Evolutionary conservation across 2,888 invertebrate genomes (phyloP).

Genomic region (Mermis nigrescens): DNA sequence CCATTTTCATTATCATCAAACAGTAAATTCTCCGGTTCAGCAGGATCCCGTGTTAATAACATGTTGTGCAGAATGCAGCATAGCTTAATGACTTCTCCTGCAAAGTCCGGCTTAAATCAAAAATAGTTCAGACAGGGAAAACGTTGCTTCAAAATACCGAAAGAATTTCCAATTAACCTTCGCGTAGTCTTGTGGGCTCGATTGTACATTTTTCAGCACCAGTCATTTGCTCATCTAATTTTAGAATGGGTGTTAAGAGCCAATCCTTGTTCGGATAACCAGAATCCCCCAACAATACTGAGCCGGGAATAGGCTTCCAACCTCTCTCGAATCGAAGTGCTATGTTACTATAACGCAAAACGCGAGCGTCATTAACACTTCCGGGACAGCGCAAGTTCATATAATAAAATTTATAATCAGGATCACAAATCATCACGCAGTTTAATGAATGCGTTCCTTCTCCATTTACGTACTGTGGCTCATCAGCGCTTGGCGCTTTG

Average conservation of each 20-base stretch:
- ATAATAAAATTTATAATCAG: constrained; percentile 5
- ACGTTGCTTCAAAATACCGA: not conserved
- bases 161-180: not conserved
- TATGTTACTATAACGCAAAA: constrained; percentile 9
- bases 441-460: constrained; percentile 8
- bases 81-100: not conserved
- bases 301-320: not conserved
- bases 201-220: not conserved
- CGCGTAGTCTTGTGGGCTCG: not conserved
- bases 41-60: too few species aligned
- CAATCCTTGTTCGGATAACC: not conserved
- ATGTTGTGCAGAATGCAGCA: too few species aligned
- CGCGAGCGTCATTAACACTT: constrained; percentile 10
- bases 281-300: not conserved
- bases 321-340: not conserved
- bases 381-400: constrained; percentile 4
- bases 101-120: not conserved
- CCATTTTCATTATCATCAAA: too few species aligned
- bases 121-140: not conserved
- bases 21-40: too few species aligned
- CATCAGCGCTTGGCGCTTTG: not conserved
- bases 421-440: too few species aligned
- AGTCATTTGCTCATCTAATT: not conserved
- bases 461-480: constrained; percentile 8
- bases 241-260: not conserved